Evolutionary conservation across 2,888 invertebrate genomes (phyloP).

Genomic region (Drosophila meridionalis): DNA sequence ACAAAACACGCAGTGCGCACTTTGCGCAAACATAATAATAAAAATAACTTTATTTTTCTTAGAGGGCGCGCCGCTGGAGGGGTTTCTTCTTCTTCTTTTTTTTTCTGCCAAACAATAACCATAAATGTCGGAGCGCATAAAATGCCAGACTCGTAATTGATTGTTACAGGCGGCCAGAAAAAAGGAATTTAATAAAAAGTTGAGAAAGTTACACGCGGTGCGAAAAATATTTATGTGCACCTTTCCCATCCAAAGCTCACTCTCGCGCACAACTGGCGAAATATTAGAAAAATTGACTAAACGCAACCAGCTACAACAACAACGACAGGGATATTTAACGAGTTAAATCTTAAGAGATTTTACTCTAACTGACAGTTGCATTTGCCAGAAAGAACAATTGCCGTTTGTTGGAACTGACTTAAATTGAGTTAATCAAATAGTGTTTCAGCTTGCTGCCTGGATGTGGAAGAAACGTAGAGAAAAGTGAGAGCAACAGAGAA

Average conservation of each 20-base stretch:
- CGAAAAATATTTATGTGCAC: slow-evolving; percentile 61
- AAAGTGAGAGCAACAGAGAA: not conserved
- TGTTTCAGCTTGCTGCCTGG: not conserved
- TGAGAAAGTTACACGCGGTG: slow-evolving; percentile 71
- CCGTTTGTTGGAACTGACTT: not conserved
- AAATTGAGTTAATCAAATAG: slow-evolving; percentile 13
- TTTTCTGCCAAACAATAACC: slow-evolving; percentile 72
- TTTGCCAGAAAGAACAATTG: not conserved
- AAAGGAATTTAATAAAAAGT: slow-evolving; percentile 77
- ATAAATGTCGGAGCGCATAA: slow-evolving; percentile 77
- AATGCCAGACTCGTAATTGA: slow-evolving; percentile 69
- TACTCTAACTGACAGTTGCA: slow-evolving; percentile 1
- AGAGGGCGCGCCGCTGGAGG: not conserved
- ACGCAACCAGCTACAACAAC: not conserved
- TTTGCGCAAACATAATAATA: slow-evolving; percentile 72
- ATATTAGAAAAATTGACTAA: slow-evolving; percentile 22
- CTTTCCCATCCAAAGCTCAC: slow-evolving; percentile 8
- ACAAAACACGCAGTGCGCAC: slow-evolving; percentile 40
- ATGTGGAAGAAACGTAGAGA: not conserved
- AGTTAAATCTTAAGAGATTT: slow-evolving; percentile 27
- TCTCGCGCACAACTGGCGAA: slow-evolving; percentile 19
- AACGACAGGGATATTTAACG: not conserved
- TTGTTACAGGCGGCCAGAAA: slow-evolving; percentile 57
- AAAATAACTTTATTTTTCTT: slow-evolving; percentile 70
- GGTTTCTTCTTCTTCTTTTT: not conserved